Base-by-base conservation (phyloP, 1,140 invertebrate species). In the Cryptotermes secundus region DNA sequence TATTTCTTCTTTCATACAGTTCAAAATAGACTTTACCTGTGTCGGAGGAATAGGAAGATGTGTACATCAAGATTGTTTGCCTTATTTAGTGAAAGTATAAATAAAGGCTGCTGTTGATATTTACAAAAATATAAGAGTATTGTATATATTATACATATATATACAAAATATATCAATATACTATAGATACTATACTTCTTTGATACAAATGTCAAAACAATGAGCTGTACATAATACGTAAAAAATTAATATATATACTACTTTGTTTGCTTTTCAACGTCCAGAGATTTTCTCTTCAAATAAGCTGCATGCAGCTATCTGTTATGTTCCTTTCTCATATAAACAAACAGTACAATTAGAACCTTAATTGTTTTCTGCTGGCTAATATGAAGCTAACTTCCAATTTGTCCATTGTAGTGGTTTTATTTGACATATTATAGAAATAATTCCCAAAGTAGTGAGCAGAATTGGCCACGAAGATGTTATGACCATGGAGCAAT, bases 31-130 rank as follows among this genome's bases (percentile, higher is more conserved):
- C 59, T 7, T 72, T 72, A n/a, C 83, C 26, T 59, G 34, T 83
- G 49, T 3, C 31, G 31, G 38, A 49, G 38, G 49, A 65, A 83
- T 72, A 83, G 34, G 59, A 83, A 34, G 49, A 83, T 79, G 82
- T 83, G 14, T 59, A 83, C 82, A 59, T 83, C 82, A 83, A 35
- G 83, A 65, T 83, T 83, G 83, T 34, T 83, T 83, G 83, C 83
- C 83, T 83, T 83, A 83, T 83, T 53, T 83, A 83, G 31, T 83
- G 38, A 35, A 81, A 81, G 42, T 81, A 81, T 81, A 81, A 81
- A 35, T 35, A 81, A 81, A 81, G 80, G 80, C 80, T 81, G 80
- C 80, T 81, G 80, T 81, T 81, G 80, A 81, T 81, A 81, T 81
- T 36, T 81, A 81, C 26, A 72, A 31, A 31, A 72, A 82, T 82